Evolutionary conservation across 2,888 invertebrate genomes (phyloP), one percentile per base, ranked within the genome.

Genomic region (Bellardia bayeri): DNA sequence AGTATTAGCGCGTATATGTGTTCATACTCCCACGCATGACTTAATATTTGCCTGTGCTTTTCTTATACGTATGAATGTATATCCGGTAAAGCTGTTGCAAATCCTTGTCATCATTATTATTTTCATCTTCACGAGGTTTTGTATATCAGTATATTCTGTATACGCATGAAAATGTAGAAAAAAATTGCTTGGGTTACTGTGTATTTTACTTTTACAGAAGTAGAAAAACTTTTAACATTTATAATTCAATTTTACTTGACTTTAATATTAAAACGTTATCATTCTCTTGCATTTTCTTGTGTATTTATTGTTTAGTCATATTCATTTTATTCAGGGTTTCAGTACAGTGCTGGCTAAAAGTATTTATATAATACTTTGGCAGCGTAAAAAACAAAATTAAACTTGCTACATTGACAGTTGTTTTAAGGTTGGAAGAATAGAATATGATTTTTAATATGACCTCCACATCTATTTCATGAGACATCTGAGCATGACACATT

Each of bases 211-310:
- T 23, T 54, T 23, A 16, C 54, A 54, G 16, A 54, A 54, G 51
- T 16, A 54, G 51, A 54, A 54, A 6, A 30, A 58, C 1, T 71
- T 42, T 72, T 72, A 72, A 42, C 23, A 72, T 72, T 72, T 61
- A 45, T 75, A 75, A 75, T 58, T 61, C 45, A 58, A 45, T 61
- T 74, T 74, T 30, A 33, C 45, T 49, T 61, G 61, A 16, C 45
- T 75, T 61, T 49, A 37, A 58, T 63, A 75, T 49, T 61, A 49
- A 30, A n/a, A 45, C n/a, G n/a, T 11, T 63, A 7, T 33, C 33
- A 8, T 37, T 8, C 11, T 37, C 33, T 9, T 51, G n/a, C 11
- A 51, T 11, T 1, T 54, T 4, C 33, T n/a, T 54, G 2, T 45
- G 45, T 13, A 23, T 5, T 9, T 45, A 45, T 45, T 13, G 11